Evolutionary conservation across 2,888 invertebrate species (phyloP), one percentile per base, ranked within the genome.

Genomic region (Tachina fera): DNA sequence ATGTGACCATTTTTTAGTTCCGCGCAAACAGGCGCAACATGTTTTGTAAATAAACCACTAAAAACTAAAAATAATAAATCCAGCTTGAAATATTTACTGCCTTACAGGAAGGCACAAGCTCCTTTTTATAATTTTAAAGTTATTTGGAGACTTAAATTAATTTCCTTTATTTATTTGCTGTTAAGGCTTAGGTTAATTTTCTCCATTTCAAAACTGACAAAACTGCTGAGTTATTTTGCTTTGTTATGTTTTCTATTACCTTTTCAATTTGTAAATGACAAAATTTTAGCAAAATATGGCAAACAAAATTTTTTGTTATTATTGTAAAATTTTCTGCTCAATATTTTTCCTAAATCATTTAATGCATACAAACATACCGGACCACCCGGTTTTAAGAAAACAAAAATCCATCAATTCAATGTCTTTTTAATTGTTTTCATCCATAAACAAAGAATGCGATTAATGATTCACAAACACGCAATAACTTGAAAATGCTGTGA

Each of bases 391-490:
- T 75, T 19, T 60, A 51, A 31, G 9, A 31, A 51, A 51, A 81
- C 19, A 75, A 61, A 82, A 75, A 61, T 75, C 76, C 72, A 80
- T 86, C 83, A 83, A 76, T 83, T 76, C 83, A 83, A 76, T 83
- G 75, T 80, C 70, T 76, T 86, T 86, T 86, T 86, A 86, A 86
- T 86, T 83, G 79, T 86, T 86, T 86, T 76, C 71, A 43, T 45
- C 75, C 76, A 83, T 86, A 86, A 86, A 86, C 86, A 83, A 83
- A 68, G 56, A 83, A 83, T 80, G 72, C 86, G 86, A 86, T 86
- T 86, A 83, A 86, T 86, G 86, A 83, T 86, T 76, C 31, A 83
- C 86, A 86, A 80, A 80, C 86, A 86, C 79, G 83, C 86, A 80
- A 83, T 86, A 77, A 72, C 68, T 83, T 79, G 51, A 76, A 83